Evolutionary conservation across 2,888 invertebrate species (phyloP), one percentile per base, ranked within the genome.

Genomic region (Heliconius aoede): DNA sequence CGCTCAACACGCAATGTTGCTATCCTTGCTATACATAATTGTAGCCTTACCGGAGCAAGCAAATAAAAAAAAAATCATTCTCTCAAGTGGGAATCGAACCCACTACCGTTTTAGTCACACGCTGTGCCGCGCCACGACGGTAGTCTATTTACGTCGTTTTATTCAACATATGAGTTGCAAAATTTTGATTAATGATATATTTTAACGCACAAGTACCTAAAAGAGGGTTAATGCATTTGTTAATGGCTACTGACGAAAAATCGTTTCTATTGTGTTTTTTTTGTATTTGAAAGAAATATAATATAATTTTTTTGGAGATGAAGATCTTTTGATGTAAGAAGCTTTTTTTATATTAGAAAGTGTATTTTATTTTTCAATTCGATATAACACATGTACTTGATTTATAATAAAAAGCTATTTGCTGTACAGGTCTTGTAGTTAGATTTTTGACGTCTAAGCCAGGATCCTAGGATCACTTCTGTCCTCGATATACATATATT

Each of bases 121-220:
- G 51, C 51, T n/a, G 21, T n/a, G 51, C 51, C 21, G 51, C 9
- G 51, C 1, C n/a, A 51, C 51, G 74, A 77, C 80, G 85, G 87
- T 85, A 85, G 84, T 85, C 86, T 87, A 89, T 89, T 88, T 88
- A 82, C 83, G 88, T 87, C 87, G 79, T 76, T 73, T 73, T 61
- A 74, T 74, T 77, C 77, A 84, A 80, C 81, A 74, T 79, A 80
- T 85, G 86, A 86, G 80, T 85, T 79, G 83, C 84, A 76, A 82
- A 85, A 88, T 86, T 87, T 84, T 88, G 89, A 92, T 91, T 89
- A 88, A 92, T 91, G 91, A 88, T 87, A 68, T 65, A 28, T 32
- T 65, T 62, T 61, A 73, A 62, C 46, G 46, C 40, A 60, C 60
- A 36, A 36, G 62, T 46, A 58, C 15, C 5, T 3, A 36, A 18